These are phyloP conservation scores for Numida meleagris DNA, from an alignment of 2,113 vertebrate genomes.

Conservation along the genomic window DNA sequence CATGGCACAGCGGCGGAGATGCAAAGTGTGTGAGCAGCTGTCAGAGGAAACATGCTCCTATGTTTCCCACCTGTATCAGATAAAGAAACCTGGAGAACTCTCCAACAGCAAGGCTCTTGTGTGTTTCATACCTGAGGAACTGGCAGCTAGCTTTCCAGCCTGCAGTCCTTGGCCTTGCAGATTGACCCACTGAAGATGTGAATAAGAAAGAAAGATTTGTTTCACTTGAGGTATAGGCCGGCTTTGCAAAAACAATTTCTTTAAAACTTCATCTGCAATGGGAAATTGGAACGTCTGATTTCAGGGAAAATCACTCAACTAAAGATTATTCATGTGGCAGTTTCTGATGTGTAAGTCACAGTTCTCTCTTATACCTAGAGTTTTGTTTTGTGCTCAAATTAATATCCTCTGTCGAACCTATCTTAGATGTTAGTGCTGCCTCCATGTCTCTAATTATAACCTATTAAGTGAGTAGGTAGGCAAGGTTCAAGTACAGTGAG, in stretches of 20 bases:
- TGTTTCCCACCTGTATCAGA: background rate
- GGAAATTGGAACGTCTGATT: background rate
- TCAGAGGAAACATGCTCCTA: background rate
- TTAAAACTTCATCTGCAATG: background rate
- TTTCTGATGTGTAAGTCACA: background rate
- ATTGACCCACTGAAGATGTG: fast-evolving
- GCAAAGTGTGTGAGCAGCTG: constrained; percentile 18
- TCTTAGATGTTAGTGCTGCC: constrained; percentile 1
- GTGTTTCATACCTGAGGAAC: background rate
- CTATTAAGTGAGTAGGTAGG: constrained; percentile 20
- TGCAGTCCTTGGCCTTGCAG: background rate
- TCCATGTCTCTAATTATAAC: constrained; percentile 43
- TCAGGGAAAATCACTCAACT: background rate
- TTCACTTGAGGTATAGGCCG: background rate
- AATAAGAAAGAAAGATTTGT: background rate
- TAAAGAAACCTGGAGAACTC: background rate
- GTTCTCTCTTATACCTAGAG: background rate
- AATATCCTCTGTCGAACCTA: background rate
- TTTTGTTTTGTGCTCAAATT: background rate
- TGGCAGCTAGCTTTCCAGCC: background rate
- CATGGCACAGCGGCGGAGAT: background rate
- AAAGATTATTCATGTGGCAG: background rate
- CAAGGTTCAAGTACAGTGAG: background rate
- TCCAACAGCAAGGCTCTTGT: background rate
- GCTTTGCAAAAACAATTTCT: background rate